These are phyloP conservation scores for Pseudachorutes palmiensis DNA, from an alignment of 1,140 invertebrate genomes.

Conservation along the genomic window DNA sequence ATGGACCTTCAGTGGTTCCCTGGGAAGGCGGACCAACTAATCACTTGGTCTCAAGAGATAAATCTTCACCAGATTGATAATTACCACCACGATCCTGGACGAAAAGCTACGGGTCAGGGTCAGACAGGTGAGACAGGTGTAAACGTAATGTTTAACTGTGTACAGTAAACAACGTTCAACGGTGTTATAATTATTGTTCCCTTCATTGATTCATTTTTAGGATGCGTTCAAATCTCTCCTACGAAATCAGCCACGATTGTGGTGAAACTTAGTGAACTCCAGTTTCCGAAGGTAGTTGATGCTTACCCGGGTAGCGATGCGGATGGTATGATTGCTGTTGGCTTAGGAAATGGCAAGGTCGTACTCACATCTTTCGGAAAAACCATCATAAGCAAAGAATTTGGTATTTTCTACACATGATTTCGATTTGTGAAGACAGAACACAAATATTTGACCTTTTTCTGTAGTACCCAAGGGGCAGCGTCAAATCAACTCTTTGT, in stretches of 20 bases:
- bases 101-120: slow-evolving; percentile 30
- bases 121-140: neutral
- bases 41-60: slow-evolving; percentile 78
- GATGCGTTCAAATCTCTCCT: slow-evolving; percentile 55
- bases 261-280: slow-evolving; percentile 56
- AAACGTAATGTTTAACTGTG: neutral
- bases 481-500: slow-evolving; percentile 73
- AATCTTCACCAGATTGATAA: slow-evolving; percentile 64
- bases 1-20: slow-evolving; percentile 74
- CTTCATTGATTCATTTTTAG: neutral
- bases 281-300: slow-evolving; percentile 67
- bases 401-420: slow-evolving; percentile 51
- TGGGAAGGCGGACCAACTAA: slow-evolving; percentile 64
- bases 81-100: slow-evolving; percentile 26
- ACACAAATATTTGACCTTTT: slow-evolving; percentile 8
- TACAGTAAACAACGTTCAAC: neutral
- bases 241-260: slow-evolving; percentile 57
- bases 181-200: neutral
- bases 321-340: slow-evolving; percentile 72
- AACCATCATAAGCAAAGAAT: slow-evolving; percentile 63
- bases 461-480: slow-evolving; percentile 63
- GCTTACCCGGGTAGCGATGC: slow-evolving; percentile 60
- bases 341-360: slow-evolving; percentile 76
- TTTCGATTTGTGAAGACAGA: slow-evolving; percentile 8
- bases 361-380: slow-evolving; percentile 68